Base-by-base conservation (phyloP, 2,888 invertebrate species). In the Lissocephala sabroskyi region DNA sequence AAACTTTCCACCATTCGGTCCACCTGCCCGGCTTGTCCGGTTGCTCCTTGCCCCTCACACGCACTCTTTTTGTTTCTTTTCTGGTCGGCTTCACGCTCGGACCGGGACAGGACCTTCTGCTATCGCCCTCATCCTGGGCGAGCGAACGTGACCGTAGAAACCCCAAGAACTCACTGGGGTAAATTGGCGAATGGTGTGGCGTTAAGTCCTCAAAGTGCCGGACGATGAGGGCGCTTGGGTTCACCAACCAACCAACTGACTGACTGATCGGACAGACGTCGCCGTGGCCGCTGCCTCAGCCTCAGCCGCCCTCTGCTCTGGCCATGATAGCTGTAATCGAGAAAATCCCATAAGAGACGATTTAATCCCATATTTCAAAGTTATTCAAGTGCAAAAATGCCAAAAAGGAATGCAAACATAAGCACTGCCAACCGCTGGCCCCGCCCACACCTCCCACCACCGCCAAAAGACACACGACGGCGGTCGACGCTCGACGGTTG, bases 381-480 rank as follows among this genome's bases (percentile, higher is more conserved):
- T 81, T 78, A 79, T 67, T 80, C 80, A 79, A 80, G 79, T 81
- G 81, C 74, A 79, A 81, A 81, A 79, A 80, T 79, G 79, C 71
- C 79, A 81, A 68, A 76, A 73, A 66, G 65, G 71, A 79, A 68
- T 67, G 68, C 64, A 67, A 70, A 79, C 76, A 74, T 73, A 75
- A 75, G 76, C 75, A 71, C 73, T 67, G 58, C 23, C 23, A 17
- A 2, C 37, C 13, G n/a, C n/a, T 13, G 16, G 3, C 17, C 3
- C 35, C 3, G 16, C 13, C 11, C 3, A 3, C 9, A 10, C 13
- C 11, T 2, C 16, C 55, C 54, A 54, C 30, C 29, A 54, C 43
- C 47, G 14, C 46, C 54, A 48, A 57, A 48, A 57, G 46, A 60
- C 48, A 59, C 59, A 45, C 52, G 52, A 41, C 47, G 10, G 23